Conservation (phyloP, 1,140 invertebrate genomes). For the Tetranychus urticae region DNA sequence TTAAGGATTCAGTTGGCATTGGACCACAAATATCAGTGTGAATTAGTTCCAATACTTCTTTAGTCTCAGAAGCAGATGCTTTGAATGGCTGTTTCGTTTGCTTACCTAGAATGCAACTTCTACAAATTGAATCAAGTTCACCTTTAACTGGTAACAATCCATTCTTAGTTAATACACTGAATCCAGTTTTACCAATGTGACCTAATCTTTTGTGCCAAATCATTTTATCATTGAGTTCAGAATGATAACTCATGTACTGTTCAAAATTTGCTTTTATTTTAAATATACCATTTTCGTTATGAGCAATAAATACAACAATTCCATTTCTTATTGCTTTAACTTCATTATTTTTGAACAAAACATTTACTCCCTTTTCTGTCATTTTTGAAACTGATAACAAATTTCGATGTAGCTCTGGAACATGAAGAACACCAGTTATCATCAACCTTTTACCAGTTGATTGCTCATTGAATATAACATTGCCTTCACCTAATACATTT, state of each 20-base stretch:
- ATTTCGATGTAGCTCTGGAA: background rate
- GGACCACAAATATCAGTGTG: constrained; percentile 1
- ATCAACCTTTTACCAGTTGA: background rate
- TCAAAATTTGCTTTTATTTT: background rate
- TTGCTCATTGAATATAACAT: background rate
- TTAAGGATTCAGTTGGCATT: background rate
- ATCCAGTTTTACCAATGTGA: background rate
- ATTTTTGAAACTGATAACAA: background rate
- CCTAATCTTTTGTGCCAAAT: constrained; percentile 4
- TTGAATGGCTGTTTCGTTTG: background rate
- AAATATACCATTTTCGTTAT: background rate
- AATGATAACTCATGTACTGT: background rate
- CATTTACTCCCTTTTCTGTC: background rate
- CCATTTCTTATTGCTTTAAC: background rate
- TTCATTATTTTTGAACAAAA: background rate
- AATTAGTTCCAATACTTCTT: background rate
- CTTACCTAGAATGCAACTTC: background rate
- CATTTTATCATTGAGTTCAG: background rate
- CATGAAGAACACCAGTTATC: background rate
- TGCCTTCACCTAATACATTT: background rate
- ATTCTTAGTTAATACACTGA: background rate
- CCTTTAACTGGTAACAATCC: background rate
- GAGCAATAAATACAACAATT: background rate
- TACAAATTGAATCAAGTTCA: too few relatives aligned
- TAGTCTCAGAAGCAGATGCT: background rate